Conservation (phyloP, 2,888 invertebrate species). For the Cyclophora punctaria region DNA sequence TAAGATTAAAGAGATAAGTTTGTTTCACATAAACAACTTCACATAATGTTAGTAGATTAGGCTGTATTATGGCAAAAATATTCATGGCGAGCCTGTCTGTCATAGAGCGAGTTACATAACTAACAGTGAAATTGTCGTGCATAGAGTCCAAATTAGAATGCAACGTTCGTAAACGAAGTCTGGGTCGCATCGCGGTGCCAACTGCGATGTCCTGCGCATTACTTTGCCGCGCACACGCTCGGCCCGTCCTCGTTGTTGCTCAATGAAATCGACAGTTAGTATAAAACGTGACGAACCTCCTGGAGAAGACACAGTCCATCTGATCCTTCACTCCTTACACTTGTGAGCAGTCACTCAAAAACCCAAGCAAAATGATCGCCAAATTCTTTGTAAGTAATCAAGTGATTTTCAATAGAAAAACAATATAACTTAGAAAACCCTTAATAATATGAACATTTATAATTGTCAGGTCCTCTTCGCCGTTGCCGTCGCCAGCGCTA, state of each 20-base stretch:
- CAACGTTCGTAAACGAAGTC: conserved; percentile 47
- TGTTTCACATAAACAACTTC: conserved; percentile 10
- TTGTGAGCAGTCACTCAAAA: conserved; percentile 61
- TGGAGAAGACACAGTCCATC: conserved; percentile 59
- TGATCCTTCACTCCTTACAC: conserved; percentile 38
- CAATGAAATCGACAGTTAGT: conserved; percentile 49
- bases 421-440: neutral
- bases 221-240: conserved; percentile 37
- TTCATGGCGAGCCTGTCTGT: conserved; percentile 25
- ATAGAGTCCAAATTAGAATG: conserved; percentile 68
- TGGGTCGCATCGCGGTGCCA: conserved; percentile 61
- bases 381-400: conserved; percentile 60
- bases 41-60: conserved; percentile 1
- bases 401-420: too few relatives aligned
- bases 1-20: conserved; percentile 21
- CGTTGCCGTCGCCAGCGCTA: conserved; percentile 47
- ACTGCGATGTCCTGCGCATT: conserved; percentile 57
- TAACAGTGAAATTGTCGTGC: conserved; percentile 55
- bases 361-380: conserved; percentile 68
- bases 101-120: conserved; percentile 55
- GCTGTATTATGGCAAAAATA: conserved; percentile 7
- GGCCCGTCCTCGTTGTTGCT: conserved; percentile 41
- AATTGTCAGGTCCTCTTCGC: conserved; percentile 52
- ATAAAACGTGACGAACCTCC: conserved; percentile 58
- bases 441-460: conserved; percentile 1